Percentiles rank a stretch among this genome's conserved stretches.
Conservation (phyloP, 2,797 vertebrate species). For the Periophthalmus magnuspinnatus region DNA sequence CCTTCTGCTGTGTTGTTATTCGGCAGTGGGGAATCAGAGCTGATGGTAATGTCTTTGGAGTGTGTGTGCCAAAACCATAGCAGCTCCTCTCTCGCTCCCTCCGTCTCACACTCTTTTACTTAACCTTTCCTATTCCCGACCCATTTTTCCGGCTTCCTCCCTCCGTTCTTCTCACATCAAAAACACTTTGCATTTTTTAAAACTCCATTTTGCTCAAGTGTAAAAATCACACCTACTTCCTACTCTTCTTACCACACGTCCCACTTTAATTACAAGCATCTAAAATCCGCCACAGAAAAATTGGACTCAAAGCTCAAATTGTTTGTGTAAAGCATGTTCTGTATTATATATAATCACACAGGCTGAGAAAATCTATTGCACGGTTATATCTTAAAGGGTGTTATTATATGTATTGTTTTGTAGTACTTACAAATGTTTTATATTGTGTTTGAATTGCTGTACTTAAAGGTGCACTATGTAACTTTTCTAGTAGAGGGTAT, state of each 20-base stretch:
- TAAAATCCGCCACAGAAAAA: slow-evolving; percentile 13
- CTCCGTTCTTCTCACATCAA: slow-evolving; percentile 39
- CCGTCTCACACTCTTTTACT: slow-evolving; percentile 41
- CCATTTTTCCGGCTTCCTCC: slow-evolving; percentile 44
- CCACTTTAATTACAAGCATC: slow-evolving; percentile 56
- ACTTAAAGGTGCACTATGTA: no score
- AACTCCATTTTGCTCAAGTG: slow-evolving; percentile 44
- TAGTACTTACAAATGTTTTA: no score
- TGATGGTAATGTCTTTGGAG: slow-evolving; percentile 45
- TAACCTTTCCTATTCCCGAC: slow-evolving; percentile 59
- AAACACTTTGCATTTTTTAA: slow-evolving; percentile 62
- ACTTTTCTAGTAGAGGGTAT: no score
- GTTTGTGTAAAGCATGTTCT: neutral
- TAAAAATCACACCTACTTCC: slow-evolving; percentile 32
- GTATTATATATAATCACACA: neutral
- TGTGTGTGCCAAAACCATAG: slow-evolving; percentile 29
- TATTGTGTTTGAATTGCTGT: no score
- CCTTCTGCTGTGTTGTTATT: slow-evolving; percentile 58
- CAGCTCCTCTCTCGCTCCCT: slow-evolving; percentile 15
- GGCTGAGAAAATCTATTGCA: neutral
- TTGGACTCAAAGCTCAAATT: neutral
- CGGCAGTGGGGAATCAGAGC: slow-evolving; percentile 46
- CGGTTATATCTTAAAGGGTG: no score
- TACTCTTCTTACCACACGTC: slow-evolving; percentile 37
- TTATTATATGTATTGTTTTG: no score